Base-by-base conservation (phyloP, 2,888 invertebrate genomes). In the Xanthia togata region DNA sequence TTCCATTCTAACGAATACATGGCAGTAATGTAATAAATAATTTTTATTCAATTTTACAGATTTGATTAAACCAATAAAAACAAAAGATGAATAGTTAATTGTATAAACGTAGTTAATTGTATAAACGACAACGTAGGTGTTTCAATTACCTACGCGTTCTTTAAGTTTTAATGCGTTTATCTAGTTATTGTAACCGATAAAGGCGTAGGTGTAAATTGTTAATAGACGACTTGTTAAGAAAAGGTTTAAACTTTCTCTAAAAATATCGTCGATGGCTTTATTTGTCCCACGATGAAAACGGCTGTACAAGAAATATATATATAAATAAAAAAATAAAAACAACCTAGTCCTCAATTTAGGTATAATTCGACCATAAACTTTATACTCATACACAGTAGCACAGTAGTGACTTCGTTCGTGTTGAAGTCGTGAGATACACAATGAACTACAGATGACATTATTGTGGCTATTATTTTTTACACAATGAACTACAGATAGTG, bases 151-250 rank as follows among this genome's bases (percentile, higher is more conserved):
- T n/a, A 83, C 59, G 41, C 11, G n/a, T 55, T 63, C 65, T 50
- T 67, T 63, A 57, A 38, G 44, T 74, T 60, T 76, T 68, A 70
- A 75, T 77, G 70, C 47, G 31, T 64, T 47, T 60, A 74, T 67
- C 70, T 80, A 55, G 71, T 78, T 81, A 73, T 62, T 63, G 72
- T 70, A 71, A 78, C 11, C 14, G 41, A 72, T 76, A 71, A 55
- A 44, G 50, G 55, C 79, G 86, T 86, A 83, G 87, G 86, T 38
- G 78, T 82, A 65, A 84, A 83, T 80, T 59, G 84, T 53, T 82
- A 70, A 72, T 78, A 70, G 74, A 68, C 8, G 71, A 70, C 73
- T 83, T 55, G 87, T 79, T 85, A 77, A 63, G 68, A 73, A 76
- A 79, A 76, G 12, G 47, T 69, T 50, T 20, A 44, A 78, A 85